Base-by-base conservation (phyloP, 2,113 vertebrate species). In the Lophius piscatorius region DNA sequence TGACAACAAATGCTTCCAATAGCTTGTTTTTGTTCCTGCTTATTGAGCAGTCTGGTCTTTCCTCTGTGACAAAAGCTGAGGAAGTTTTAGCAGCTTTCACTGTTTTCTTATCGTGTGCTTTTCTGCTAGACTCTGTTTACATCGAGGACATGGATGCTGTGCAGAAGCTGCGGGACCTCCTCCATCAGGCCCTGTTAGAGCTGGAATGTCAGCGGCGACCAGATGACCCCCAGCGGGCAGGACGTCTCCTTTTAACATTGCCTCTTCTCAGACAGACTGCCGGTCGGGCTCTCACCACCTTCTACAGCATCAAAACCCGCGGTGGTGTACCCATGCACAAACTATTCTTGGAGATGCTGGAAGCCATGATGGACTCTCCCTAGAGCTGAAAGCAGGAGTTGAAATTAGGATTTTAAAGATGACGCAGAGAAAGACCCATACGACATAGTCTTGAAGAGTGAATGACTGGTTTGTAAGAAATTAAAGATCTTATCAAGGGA, bases 281-380 rank as follows among this genome's bases (percentile, higher is more conserved):
- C 0, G 94, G 93, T 54, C 93, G 94, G 10, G 94, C 94, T 61
- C 91, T 95, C 46, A 93, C 91, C 74, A 94, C 95, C 46, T 96
- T 96, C 90, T 94, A 96, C 63, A 93, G 94, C 84, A 93, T 97
- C 83, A 94, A 95, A 83, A 92, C 93, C 78, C 94, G 94, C 6
- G 95, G 94, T 21, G 93, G 94, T 14, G 93, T 95, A 42, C 94
- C 95, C 83, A 96, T 96, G 94, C 95, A 97, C 91, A 97, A 96
- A 92, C 91, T 97, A 47, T 97, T 97, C 81, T 80, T 97, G 85
- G 95, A 97, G 89, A 97, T 97, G 95, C 90, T 97, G 59, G 94
- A 97, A 87, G 94, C 95, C 88, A 96, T 96, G 94, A 96, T 97
- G 94, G 95, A 96, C 90, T 96, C 91, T 16, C 91, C 91, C 14